Evolutionary conservation across 2,797 vertebrate species (phyloP), one percentile per base, ranked within the genome.

Genomic region (Sebastes itinus): DNA sequence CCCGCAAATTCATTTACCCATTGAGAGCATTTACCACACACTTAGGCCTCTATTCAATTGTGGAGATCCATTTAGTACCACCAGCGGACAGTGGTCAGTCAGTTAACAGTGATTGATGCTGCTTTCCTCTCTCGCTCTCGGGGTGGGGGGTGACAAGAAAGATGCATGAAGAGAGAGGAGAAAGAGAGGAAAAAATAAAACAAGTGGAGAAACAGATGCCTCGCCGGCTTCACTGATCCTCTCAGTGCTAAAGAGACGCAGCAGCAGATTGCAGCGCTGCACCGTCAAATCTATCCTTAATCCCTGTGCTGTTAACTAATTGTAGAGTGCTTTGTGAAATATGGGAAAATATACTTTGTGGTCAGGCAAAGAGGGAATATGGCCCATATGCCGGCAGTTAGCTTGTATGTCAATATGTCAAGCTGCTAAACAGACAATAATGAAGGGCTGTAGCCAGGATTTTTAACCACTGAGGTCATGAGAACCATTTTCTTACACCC

Each of bases 1-100:
- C 92, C 91, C 90, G 71, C 93, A 95, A 94, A 95, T 93, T 94
- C 89, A 95, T 94, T 95, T 94, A 95, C 91, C 92, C 91, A 94
- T 94, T 93, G 89, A 93, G 92, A 92, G 92, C 93, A 90, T 94
- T 93, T 93, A 94, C 93, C 94, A 95, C 94, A 95, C 93, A 95
- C 93, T 95, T 94, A 94, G 94, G 90, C 92, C 93, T 94, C 93
- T 86, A 95, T 94, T 94, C 92, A 92, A 94, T 94, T 94, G 94
- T 90, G 92, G 89, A 90, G 92, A 94, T 95, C 92, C 92, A 95
- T 93, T 94, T 94, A 94, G 92, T 90, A 88, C 91, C 89, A 92
- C 92, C 91, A 91, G 86, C 91, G 87, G 92, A 94, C 94, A 93
- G 92, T 92, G 92, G 92, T 93, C 92, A 91, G 91, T 94, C 92